Evolutionary conservation across 92 coral and sea anemone species (phyloP).

Genomic region (Palythoa grandiflora): DNA sequence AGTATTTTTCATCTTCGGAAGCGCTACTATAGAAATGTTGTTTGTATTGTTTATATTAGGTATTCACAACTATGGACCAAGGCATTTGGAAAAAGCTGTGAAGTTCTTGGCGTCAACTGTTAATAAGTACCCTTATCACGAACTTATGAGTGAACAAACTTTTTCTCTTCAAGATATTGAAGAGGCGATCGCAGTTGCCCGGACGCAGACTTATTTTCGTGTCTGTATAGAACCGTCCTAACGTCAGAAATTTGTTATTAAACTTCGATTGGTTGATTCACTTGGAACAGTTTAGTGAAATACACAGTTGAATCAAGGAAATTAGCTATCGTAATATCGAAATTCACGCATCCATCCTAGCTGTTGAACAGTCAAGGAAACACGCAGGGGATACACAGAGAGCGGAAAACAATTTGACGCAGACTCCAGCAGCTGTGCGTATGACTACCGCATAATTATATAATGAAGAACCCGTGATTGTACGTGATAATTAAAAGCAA

Average conservation of each 20-base stretch:
- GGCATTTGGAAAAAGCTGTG: constrained; percentile 89
- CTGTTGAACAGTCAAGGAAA: no score
- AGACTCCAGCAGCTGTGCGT: no score
- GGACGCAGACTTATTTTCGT: constrained; percentile 80
- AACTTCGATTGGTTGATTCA: no score
- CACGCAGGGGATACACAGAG: no score
- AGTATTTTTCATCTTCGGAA: neutral
- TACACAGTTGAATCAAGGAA: no score
- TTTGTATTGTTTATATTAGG: constrained; percentile 53
- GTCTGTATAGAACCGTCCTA: constrained; percentile 81
- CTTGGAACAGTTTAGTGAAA: no score
- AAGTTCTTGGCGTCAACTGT: constrained; percentile 78
- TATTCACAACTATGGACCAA: constrained; percentile 90
- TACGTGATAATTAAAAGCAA: no score
- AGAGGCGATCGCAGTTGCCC: constrained; percentile 77
- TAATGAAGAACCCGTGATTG: no score
- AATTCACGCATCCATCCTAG: no score
- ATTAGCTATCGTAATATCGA: no score
- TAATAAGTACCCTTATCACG: constrained; percentile 78
- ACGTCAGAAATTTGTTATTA: neutral
- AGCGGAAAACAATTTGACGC: no score
- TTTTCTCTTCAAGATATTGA: constrained; percentile 74
- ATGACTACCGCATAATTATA: no score
- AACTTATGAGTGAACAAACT: constrained; percentile 73
- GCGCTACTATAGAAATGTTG: neutral